Conservation (phyloP, 2,797 vertebrate species). For the Austrolebias charrua region DNA sequence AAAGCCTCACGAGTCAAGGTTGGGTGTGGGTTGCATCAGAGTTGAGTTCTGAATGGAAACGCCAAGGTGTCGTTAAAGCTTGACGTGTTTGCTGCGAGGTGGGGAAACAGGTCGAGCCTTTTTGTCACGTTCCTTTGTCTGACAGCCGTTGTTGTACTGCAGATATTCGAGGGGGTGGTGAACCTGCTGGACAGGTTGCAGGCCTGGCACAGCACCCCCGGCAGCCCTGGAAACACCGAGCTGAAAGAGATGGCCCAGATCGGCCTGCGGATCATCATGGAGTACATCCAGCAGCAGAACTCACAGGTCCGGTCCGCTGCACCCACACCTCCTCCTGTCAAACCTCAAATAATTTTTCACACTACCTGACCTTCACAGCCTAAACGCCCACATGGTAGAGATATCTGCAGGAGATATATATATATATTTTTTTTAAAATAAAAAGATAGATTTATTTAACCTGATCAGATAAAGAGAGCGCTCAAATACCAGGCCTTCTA, state of each 20-base stretch:
- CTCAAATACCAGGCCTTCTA: conserved; percentile 66
- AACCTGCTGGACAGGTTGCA: conserved; percentile 92
- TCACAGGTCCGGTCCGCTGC: conserved; percentile 82
- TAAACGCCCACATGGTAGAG: conserved; percentile 16
- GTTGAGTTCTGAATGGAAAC: conserved; percentile 30
- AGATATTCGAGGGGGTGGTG: conserved; percentile 96
- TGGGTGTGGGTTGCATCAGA: conserved; percentile 35
- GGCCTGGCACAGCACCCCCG: conserved; percentile 86
- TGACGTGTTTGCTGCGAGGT: conserved; percentile 27
- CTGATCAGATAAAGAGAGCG: conserved; percentile 54
- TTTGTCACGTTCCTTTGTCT: conserved; percentile 29
- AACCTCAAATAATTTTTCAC: conserved; percentile 5
- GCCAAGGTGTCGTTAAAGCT: conserved; percentile 24
- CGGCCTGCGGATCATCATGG: conserved; percentile 88
- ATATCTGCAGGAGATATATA: conserved; percentile 19
- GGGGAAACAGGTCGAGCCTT: conserved; percentile 63
- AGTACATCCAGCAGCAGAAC: conserved; percentile 90
- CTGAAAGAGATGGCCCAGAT: conserved; percentile 95
- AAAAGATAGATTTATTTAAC: conserved; percentile 29
- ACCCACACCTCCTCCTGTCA: not conserved
- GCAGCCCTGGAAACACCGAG: conserved; percentile 79
- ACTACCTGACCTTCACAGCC: conserved; percentile 14
- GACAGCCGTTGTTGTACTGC: conserved; percentile 40
- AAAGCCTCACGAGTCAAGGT: conserved; percentile 23
- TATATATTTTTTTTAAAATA: conserved; percentile 6